phyloP scores from a whole-genome alignment of 2,888 invertebrate species.

The Heterodera filipjevi region DNA sequence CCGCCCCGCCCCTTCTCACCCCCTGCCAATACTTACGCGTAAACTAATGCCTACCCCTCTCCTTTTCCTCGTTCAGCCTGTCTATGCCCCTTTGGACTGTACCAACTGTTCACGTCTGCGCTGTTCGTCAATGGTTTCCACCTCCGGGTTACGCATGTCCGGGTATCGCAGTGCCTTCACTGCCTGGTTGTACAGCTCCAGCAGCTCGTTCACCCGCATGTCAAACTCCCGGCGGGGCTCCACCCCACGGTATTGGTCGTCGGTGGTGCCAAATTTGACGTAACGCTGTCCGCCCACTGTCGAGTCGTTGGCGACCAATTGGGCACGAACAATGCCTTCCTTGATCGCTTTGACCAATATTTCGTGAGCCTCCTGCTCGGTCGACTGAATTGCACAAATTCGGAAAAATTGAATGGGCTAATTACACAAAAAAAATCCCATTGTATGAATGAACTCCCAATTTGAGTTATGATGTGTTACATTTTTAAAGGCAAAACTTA shows the following conservation, averaged over 20 bases:
- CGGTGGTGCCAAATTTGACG: slow-evolving; percentile 72
- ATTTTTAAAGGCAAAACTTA: too few relatives aligned
- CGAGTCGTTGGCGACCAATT: slow-evolving; percentile 86
- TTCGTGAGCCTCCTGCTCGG: slow-evolving; percentile 92
- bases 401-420: too few relatives aligned
- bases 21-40: too few relatives aligned
- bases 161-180: slow-evolving; percentile 98
- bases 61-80: not conserved
- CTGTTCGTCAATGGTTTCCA: slow-evolving; percentile 72
- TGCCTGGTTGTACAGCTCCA: slow-evolving; percentile 96
- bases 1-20: too few relatives aligned
- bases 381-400: too few relatives aligned
- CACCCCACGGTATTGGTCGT: slow-evolving; percentile 79
- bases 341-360: slow-evolving; percentile 79
- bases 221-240: slow-evolving; percentile 64
- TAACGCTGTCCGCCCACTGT: slow-evolving; percentile 68
- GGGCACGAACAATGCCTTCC: slow-evolving; percentile 97
- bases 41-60: not conserved
- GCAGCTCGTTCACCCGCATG: slow-evolving; percentile 88
- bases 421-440: too few relatives aligned
- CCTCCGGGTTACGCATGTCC: slow-evolving; percentile 93
- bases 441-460: too few relatives aligned
- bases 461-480: too few relatives aligned
- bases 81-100: not conserved
- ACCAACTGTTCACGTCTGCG: slow-evolving; percentile 58